phyloP scores from a whole-genome alignment of 2,797 vertebrate species.

The Scolopax rusticola region DNA sequence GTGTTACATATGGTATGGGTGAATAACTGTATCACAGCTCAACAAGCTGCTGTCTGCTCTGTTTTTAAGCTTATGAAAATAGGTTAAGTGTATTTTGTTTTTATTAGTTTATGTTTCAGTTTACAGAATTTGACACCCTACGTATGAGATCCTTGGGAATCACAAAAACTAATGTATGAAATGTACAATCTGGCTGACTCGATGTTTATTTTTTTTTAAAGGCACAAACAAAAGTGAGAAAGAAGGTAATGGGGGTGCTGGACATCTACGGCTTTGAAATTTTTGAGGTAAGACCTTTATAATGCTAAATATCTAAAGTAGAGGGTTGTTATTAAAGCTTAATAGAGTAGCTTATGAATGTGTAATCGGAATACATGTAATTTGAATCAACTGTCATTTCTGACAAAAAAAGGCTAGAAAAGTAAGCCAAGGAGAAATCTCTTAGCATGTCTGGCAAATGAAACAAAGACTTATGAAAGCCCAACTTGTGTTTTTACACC shows the following conservation, averaged over 20 bases:
- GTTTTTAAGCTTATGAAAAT: not conserved
- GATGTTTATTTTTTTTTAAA: conserved; percentile 64
- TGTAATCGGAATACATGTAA: not conserved
- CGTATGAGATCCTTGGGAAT: not conserved
- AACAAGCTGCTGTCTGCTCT: not conserved
- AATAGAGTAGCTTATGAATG: not conserved
- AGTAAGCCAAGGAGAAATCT: not conserved
- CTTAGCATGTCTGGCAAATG: not conserved
- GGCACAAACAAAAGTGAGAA: conserved; percentile 93
- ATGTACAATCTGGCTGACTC: not conserved
- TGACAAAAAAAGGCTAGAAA: not conserved
- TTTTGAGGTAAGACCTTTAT: conserved; percentile 90
- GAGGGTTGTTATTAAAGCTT: not conserved
- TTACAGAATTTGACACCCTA: not conserved
- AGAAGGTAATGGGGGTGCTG: conserved; percentile 99
- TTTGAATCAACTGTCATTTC: not conserved
- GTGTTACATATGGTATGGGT: not conserved
- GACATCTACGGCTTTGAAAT: conserved; percentile 99
- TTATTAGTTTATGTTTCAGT: not conserved
- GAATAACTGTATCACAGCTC: not conserved
- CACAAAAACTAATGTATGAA: not conserved
- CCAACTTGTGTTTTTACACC: not conserved
- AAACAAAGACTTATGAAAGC: not conserved
- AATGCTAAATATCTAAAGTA: not conserved
- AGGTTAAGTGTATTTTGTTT: not conserved